Conservation (phyloP, 2,888 invertebrate species). For the Andrena praecox region DNA sequence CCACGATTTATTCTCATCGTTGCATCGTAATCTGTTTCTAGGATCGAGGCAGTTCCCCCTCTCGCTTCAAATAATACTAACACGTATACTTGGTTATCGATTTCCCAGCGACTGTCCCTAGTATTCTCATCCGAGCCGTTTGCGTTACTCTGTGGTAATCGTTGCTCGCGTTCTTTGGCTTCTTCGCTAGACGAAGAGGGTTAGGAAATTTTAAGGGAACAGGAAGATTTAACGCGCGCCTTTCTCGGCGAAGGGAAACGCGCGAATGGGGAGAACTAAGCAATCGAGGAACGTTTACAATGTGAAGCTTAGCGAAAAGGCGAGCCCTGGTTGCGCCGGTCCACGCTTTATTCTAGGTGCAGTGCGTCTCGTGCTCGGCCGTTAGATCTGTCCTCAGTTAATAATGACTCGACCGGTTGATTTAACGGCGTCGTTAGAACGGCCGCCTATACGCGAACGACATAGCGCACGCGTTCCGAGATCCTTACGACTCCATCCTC, state of each 20-base stretch:
- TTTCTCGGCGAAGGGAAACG: neutral
- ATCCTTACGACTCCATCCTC: conserved; percentile 56
- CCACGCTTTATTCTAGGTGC: conserved; percentile 50
- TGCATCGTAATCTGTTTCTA: neutral
- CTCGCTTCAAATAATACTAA: conserved; percentile 78
- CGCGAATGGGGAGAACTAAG: neutral
- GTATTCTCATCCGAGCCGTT: conserved; percentile 17
- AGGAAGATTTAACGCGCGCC: neutral
- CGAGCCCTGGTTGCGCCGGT: neutral
- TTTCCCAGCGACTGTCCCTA: conserved; percentile 70
- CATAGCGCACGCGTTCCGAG: conserved; percentile 7
- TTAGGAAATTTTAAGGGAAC: neutral
- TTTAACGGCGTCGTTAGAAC: conserved; percentile 77
- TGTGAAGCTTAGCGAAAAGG: neutral
- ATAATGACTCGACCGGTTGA: conserved; percentile 76
- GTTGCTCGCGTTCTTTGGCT: neutral
- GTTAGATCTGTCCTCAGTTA: conserved; percentile 74
- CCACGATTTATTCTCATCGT: too few species aligned
- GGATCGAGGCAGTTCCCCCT: neutral
- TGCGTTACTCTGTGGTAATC: conserved; percentile 13
- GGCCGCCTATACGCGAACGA: conserved; percentile 33
- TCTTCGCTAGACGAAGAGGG: neutral
- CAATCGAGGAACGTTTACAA: conserved; percentile 8
- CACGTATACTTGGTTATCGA: conserved; percentile 79
- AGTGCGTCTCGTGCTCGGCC: conserved; percentile 44